phyloP scores from a whole-genome alignment of 2,797 vertebrate species.

The Hypotaenidia okinawae region DNA sequence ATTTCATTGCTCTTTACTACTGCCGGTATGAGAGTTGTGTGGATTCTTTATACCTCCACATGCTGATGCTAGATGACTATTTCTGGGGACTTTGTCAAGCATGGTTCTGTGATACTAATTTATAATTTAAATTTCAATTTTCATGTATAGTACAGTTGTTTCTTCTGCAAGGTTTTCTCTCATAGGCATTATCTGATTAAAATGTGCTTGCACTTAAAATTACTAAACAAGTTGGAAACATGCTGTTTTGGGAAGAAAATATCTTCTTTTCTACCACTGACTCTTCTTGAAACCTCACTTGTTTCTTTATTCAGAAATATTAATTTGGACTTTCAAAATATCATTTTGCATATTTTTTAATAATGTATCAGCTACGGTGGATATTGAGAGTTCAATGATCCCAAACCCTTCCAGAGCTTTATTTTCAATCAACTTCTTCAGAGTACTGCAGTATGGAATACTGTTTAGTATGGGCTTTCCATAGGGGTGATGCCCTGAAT shows the following conservation, averaged over 20 bases:
- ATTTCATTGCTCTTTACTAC: fast-evolving
- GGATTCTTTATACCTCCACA: background rate
- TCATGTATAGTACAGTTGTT: background rate
- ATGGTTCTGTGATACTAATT: background rate
- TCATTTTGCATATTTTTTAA: too few species aligned
- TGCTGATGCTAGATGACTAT: background rate
- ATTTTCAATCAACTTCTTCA: background rate
- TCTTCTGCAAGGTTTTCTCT: background rate
- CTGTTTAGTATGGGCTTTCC: background rate
- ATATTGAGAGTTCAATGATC: background rate
- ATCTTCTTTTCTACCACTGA: background rate
- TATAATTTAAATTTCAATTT: fast-evolving
- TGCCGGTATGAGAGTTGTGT: background rate
- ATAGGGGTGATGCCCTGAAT: background rate
- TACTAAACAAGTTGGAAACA: background rate
- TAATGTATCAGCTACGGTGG: background rate
- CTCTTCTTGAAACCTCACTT: background rate
- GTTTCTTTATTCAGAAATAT: background rate
- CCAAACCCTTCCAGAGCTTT: background rate
- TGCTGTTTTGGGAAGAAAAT: background rate
- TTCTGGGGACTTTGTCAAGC: background rate
- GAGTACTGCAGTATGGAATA: background rate
- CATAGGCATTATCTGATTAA: background rate
- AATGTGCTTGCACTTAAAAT: background rate
- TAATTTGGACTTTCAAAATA: background rate